Conservation (phyloP, 2,113 vertebrate genomes). For the Peromyscus californicus region DNA sequence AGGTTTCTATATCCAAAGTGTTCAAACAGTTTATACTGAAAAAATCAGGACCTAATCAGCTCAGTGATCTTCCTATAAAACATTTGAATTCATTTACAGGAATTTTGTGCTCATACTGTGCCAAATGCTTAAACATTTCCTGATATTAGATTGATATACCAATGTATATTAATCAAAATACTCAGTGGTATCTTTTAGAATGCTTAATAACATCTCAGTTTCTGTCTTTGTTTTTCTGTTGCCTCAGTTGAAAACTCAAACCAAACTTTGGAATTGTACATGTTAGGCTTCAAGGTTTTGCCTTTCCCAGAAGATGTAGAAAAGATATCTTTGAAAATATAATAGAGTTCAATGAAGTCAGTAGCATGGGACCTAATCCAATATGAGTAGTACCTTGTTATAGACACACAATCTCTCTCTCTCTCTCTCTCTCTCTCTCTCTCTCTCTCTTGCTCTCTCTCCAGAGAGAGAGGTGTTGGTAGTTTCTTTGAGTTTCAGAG, state of each 20-base stretch:
- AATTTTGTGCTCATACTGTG: not conserved
- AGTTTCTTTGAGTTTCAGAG: no score
- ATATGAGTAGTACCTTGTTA: not conserved
- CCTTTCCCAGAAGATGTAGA: not conserved
- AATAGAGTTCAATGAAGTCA: not conserved
- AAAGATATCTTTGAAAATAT: not conserved
- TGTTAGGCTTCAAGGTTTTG: not conserved
- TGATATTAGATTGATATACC: not conserved
- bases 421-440: no score
- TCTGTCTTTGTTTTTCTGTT: not conserved
- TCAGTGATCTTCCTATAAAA: not conserved
- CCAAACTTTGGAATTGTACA: not conserved
- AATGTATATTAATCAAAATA: not conserved
- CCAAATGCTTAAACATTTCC: not conserved
- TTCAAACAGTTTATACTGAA: not conserved
- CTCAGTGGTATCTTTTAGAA: rapidly evolving
- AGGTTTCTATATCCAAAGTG: not conserved
- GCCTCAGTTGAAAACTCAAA: not conserved
- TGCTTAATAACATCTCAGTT: not conserved
- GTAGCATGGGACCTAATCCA: not conserved
- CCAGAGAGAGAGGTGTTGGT: no score
- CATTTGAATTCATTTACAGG: not conserved
- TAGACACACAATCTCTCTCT: not conserved
- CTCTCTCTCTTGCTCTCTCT: no score
- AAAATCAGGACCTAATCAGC: not conserved